Evolutionary conservation across 2,113 vertebrate genomes (phyloP), one percentile per base, ranked within the genome.

Genomic region (Egretta garzetta): DNA sequence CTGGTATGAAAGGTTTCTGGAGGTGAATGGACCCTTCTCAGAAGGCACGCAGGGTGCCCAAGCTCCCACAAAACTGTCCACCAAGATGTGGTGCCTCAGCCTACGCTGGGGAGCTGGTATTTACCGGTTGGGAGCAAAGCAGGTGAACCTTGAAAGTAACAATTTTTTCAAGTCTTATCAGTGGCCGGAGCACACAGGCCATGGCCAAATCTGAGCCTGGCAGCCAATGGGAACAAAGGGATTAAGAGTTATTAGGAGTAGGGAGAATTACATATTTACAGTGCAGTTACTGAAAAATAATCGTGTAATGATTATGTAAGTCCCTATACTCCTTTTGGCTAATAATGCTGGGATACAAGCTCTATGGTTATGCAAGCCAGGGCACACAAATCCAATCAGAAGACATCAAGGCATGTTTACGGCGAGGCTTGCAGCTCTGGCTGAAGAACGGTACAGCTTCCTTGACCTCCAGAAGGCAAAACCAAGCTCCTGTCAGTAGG

Each of bases 191-290:
- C 83, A 93, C 1, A 0, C 55, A 86, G 66, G 79, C 82, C 58
- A 80, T 9, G 12, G 80, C 47, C 93, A 95, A 96, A 95, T 84
- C 91, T 93, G 73, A 95, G 70, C 39, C 41, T 83, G 76, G 60
- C 62, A 96, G 73, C 95, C 94, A 96, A 93, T 66, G 81, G 89
- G 45, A 93, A 79, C 80, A 96, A 91, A 96, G 86, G 77, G 96
- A 97, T 97, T 97, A 97, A 89, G 86, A 91, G 86, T 95, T 97
- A 96, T 93, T 94, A 97, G 83, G 91, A 95, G 86, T 86, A 85
- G 84, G 93, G 83, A 90, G 96, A 96, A 97, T 97, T 97, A 97
- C 95, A 94, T 95, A 96, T 96, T 97, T 96, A 96, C 94, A 97
- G 94, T 89, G 75, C 56, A 95, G 86, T 89, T 89, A 96, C 96